These are phyloP conservation scores for Drosophila guanche DNA, from an alignment of 1,140 invertebrate genomes.

Conservation along the genomic window DNA sequence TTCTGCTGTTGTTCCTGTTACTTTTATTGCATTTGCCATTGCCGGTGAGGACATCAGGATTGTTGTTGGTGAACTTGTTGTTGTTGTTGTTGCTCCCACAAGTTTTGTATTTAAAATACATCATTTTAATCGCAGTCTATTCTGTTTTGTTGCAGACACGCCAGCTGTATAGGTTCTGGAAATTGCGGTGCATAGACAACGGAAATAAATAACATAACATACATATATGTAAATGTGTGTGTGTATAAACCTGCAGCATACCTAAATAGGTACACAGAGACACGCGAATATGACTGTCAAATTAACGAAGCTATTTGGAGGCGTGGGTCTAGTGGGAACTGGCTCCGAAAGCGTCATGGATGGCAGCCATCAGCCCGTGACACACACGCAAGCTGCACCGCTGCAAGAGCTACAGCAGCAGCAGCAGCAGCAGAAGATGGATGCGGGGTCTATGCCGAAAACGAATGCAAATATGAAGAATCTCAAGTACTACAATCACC, in stretches of 20 bases:
- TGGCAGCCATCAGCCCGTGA: background rate
- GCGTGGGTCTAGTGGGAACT: slow-evolving; percentile 5
- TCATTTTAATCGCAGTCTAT: background rate
- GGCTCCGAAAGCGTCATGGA: slow-evolving; percentile 7
- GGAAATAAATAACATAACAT: too few species aligned
- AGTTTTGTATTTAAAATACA: background rate
- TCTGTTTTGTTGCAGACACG: too few species aligned
- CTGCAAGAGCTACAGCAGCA: slow-evolving; percentile 3
- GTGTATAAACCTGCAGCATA: slow-evolving; percentile 11
- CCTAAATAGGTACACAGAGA: slow-evolving; percentile 63
- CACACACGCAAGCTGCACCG: background rate
- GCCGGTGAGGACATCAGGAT: too few species aligned
- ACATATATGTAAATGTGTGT: too few species aligned
- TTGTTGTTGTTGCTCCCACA: too few species aligned
- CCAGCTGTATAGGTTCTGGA: too few species aligned
- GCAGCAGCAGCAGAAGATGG: slow-evolving; percentile 29
- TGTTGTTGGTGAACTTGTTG: too few species aligned
- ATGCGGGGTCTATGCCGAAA: slow-evolving; percentile 38
- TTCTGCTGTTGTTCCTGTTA: slow-evolving; percentile 15
- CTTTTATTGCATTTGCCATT: slow-evolving; percentile 27
- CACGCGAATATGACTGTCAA: slow-evolving; percentile 71
- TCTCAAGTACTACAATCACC: slow-evolving; percentile 58
- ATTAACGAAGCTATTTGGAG: slow-evolving; percentile 72
- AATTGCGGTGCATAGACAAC: too few species aligned
- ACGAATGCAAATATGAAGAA: slow-evolving; percentile 61